phyloP scores from a whole-genome alignment of 2,888 invertebrate genomes.

The Drosophila multiciliata region DNA sequence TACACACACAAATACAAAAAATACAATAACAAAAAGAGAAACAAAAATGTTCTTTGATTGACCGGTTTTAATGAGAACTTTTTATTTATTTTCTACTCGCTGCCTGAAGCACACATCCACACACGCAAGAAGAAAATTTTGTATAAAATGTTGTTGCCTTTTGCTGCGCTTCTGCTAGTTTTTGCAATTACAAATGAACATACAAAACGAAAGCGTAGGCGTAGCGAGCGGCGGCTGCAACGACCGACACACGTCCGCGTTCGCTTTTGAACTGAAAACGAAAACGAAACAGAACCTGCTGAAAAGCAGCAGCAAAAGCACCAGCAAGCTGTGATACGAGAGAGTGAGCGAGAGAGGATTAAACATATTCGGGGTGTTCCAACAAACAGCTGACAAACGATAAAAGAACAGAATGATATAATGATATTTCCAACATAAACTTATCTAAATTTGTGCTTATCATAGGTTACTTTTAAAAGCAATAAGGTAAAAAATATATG shows the following conservation, averaged over 20 bases:
- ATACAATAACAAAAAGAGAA: conserved; percentile 43
- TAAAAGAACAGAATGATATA: neutral
- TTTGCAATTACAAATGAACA: conserved; percentile 71
- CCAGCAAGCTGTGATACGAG: conserved; percentile 26
- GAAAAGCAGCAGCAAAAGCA: conserved; percentile 45
- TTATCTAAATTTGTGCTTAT: neutral
- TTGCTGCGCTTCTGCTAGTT: conserved; percentile 49
- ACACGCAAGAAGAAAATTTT: conserved; percentile 54
- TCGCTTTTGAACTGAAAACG: conserved; percentile 57
- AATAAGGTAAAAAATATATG: neutral
- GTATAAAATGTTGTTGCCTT: conserved; percentile 50
- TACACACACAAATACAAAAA: conserved; percentile 22
- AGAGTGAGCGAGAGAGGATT: conserved; percentile 15
- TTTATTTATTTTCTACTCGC: conserved; percentile 34
- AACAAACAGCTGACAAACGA: conserved; percentile 10
- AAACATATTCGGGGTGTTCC: conserved; percentile 31
- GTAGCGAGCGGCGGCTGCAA: conserved; percentile 57
- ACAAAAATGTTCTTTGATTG: conserved; percentile 35
- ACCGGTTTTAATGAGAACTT: conserved; percentile 35
- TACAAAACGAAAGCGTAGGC: conserved; percentile 54
- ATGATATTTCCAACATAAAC: neutral
- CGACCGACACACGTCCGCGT: conserved; percentile 65
- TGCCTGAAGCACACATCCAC: conserved; percentile 29
- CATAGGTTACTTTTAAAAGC: neutral
- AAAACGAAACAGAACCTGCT: conserved; percentile 47